A percentile compares a stretch with the other conserved stretches of the same genome.
Conservation (phyloP, 2,113 vertebrate species). For the Mobula hypostoma region DNA sequence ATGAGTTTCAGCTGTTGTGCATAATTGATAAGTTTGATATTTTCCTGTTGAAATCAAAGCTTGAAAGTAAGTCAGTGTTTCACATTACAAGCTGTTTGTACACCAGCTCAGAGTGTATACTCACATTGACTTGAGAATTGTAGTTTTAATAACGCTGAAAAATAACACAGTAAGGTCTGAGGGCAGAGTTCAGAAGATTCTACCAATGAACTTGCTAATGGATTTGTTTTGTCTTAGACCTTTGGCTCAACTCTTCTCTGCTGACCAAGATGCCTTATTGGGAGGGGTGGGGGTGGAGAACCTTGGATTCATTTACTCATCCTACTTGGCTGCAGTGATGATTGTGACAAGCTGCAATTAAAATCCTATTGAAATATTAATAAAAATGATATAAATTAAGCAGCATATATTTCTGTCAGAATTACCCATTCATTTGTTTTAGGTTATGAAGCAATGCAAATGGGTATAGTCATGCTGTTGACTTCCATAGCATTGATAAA, state of each 20-base stretch:
- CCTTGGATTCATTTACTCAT: not conserved
- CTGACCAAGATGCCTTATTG: too few species aligned
- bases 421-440: too few species aligned
- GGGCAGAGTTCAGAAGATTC: not conserved
- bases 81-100: not conserved
- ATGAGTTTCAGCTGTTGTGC: not conserved
- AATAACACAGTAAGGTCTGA: not conserved
- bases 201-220: not conserved
- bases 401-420: too few species aligned
- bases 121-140: not conserved
- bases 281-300: not conserved
- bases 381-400: too few species aligned
- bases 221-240: not conserved
- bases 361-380: too few species aligned
- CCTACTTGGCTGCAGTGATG: not conserved
- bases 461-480: too few species aligned
- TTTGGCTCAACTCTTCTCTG: too few species aligned
- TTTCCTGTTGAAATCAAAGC: not conserved
- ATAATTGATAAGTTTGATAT: not conserved
- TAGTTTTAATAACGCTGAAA: not conserved
- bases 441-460: too few species aligned
- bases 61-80: not conserved
- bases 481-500: not conserved
- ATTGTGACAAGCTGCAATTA: too few species aligned
- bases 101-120: not conserved